phyloP scores from a whole-genome alignment of 2,113 vertebrate species.

The Laticauda laticaudata region DNA sequence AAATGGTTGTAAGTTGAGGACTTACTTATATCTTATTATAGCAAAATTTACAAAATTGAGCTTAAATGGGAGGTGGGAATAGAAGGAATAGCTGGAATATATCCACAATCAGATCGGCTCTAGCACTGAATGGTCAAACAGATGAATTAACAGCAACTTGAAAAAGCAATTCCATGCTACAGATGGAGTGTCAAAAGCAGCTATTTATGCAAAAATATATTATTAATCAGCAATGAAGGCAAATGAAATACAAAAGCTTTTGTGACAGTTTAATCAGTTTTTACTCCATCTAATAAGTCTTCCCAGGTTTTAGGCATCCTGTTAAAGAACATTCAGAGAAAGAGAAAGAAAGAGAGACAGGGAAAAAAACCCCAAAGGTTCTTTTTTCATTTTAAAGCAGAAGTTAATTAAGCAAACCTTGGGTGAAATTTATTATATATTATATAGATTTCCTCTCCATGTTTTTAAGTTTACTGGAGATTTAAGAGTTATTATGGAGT shows the following conservation, averaged over 20 bases:
- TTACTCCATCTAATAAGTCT: conserved; percentile 42
- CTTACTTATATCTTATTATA: neutral
- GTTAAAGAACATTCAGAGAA: conserved; percentile 7
- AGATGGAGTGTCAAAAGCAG: conserved; percentile 13
- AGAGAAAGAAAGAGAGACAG: neutral
- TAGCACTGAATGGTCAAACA: neutral
- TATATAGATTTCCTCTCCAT: conserved; percentile 42
- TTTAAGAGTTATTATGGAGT: conserved; percentile 53
- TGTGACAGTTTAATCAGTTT: conserved; percentile 50
- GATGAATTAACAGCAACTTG: neutral
- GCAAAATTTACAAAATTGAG: neutral
- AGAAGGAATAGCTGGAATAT: conserved; percentile 15
- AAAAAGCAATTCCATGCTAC: neutral
- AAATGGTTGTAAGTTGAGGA: too few species aligned
- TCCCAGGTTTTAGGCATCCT: conserved; percentile 22
- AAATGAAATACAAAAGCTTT: conserved; percentile 48
- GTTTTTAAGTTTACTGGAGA: conserved; percentile 46
- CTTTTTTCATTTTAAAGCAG: conserved; percentile 39
- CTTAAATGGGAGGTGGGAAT: neutral
- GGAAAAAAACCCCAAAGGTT: neutral
- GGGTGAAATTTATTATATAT: conserved; percentile 59
- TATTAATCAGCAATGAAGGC: conserved; percentile 45
- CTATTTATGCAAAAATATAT: conserved; percentile 44
- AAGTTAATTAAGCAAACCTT: conserved; percentile 53
- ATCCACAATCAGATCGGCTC: neutral